Evolutionary conservation across 2,888 invertebrate genomes (phyloP).

Genomic region (Craniophora ligustri): DNA sequence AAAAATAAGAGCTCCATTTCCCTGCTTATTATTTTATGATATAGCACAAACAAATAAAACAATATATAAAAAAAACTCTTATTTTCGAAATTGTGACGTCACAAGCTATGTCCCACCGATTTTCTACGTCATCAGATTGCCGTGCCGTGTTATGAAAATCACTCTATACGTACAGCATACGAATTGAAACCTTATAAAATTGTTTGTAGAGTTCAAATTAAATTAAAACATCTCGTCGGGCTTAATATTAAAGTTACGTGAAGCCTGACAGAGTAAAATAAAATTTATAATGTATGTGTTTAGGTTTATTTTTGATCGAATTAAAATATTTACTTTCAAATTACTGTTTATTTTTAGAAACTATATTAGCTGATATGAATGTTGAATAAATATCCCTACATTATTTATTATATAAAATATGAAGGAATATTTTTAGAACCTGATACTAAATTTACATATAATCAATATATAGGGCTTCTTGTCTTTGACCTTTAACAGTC

Average conservation of each 20-base stretch:
- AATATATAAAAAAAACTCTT: background rate
- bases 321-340: slow-evolving; percentile 9
- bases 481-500: slow-evolving; percentile 2
- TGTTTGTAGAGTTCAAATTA: slow-evolving; percentile 1
- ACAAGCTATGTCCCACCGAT: slow-evolving; percentile 10
- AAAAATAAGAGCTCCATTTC: too few species aligned
- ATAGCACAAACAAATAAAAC: slow-evolving; percentile 1
- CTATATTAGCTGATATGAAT: slow-evolving; percentile 22
- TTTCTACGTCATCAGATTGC: slow-evolving; percentile 20
- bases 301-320: slow-evolving; percentile 12
- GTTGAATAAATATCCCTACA: slow-evolving; percentile 11
- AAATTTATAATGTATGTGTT: slow-evolving; percentile 1
- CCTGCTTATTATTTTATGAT: too few species aligned
- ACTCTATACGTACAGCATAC: background rate
- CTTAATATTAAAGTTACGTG: slow-evolving; percentile 4
- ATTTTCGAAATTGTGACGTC: slow-evolving; percentile 25
- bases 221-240: background rate
- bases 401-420: slow-evolving; percentile 21
- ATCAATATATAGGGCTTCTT: background rate
- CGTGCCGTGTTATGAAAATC: slow-evolving; percentile 14
- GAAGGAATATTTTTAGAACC: slow-evolving; percentile 25
- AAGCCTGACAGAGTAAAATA: background rate
- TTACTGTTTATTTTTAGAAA: slow-evolving; percentile 7
- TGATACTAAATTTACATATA: slow-evolving; percentile 15
- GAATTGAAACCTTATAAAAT: slow-evolving; percentile 1